Conservation (phyloP, 2,888 invertebrate genomes). For the Dasysyrphus albostriatus region DNA sequence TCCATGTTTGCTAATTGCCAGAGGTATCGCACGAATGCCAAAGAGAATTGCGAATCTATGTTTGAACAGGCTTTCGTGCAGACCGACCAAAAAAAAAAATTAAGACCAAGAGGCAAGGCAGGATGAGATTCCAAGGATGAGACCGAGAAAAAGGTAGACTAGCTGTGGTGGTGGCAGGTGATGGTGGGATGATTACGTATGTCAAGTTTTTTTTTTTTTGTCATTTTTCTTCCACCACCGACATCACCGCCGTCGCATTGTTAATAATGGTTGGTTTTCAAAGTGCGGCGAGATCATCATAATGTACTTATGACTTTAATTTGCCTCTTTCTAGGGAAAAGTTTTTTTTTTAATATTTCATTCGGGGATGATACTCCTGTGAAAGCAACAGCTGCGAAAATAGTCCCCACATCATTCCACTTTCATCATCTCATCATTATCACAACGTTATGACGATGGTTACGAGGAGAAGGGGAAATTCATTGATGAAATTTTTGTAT, state of each 20-base stretch:
- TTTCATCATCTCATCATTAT: slow-evolving; percentile 38
- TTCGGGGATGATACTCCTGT: slow-evolving; percentile 40
- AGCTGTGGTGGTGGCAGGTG: too few species aligned
- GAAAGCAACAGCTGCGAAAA: slow-evolving; percentile 63
- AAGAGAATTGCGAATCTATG: slow-evolving; percentile 70
- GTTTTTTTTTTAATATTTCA: slow-evolving; percentile 12
- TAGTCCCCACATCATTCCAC: not conserved
- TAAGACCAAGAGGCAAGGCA: slow-evolving; percentile 25
- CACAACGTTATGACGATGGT: slow-evolving; percentile 16
- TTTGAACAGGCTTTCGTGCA: slow-evolving; percentile 57
- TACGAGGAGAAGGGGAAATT: not conserved
- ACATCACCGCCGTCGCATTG: not conserved
- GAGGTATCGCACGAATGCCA: slow-evolving; percentile 73
- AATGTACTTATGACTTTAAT: slow-evolving; percentile 72
- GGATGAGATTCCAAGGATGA: not conserved
- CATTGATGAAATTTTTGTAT: slow-evolving; percentile 51
- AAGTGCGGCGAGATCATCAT: slow-evolving; percentile 60
- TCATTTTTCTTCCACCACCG: not conserved
- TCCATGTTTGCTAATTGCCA: slow-evolving; percentile 76
- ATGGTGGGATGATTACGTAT: slow-evolving; percentile 30
- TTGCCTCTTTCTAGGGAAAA: slow-evolving; percentile 37
- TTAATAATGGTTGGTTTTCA: slow-evolving; percentile 27
- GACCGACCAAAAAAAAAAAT: slow-evolving; percentile 39
- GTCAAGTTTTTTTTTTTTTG: slow-evolving; percentile 22
- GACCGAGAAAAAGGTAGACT: not conserved